Percentiles rank a stretch among this genome's conserved stretches.
Conservation (phyloP, 1,140 invertebrate species). For the Littorina saxatilis region DNA sequence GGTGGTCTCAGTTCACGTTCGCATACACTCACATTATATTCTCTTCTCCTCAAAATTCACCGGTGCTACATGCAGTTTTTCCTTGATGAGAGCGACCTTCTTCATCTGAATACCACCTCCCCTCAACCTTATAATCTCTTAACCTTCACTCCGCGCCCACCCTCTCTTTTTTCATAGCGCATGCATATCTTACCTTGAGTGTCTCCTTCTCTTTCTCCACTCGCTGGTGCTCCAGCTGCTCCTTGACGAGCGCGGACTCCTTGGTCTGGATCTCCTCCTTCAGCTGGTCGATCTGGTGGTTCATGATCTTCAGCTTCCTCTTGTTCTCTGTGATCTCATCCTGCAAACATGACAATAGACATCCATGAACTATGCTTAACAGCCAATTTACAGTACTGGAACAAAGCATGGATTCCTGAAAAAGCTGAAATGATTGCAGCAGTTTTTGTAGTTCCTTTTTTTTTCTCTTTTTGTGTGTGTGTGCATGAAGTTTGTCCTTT, state of each 20-base stretch:
- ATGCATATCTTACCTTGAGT: constrained; percentile 75
- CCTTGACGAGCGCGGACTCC: constrained; percentile 81
- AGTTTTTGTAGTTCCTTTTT: not conserved
- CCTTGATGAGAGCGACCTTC: too few relatives aligned
- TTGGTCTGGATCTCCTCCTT: constrained; percentile 84
- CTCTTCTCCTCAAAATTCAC: too few relatives aligned
- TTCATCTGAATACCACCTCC: too few relatives aligned
- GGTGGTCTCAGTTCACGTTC: too few relatives aligned
- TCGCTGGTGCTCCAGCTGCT: constrained; percentile 81
- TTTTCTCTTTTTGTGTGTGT: not conserved
- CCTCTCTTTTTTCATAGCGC: too few relatives aligned
- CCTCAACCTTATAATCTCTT: too few relatives aligned
- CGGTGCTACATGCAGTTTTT: too few relatives aligned
- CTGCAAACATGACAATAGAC: constrained; percentile 49
- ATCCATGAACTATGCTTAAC: not conserved
- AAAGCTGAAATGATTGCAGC: not conserved
- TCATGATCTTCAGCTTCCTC: constrained; percentile 80
- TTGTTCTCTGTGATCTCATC: constrained; percentile 82
- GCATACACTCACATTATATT: too few relatives aligned
- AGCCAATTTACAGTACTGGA: too few relatives aligned
- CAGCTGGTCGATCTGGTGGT: constrained; percentile 82
- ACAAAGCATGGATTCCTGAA: not conserved
- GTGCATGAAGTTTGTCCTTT: not conserved
- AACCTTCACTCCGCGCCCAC: too few relatives aligned
- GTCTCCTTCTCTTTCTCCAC: constrained; percentile 84